phyloP scores from a whole-genome alignment of 2,797 vertebrate species.

The Merluccius polli region DNA sequence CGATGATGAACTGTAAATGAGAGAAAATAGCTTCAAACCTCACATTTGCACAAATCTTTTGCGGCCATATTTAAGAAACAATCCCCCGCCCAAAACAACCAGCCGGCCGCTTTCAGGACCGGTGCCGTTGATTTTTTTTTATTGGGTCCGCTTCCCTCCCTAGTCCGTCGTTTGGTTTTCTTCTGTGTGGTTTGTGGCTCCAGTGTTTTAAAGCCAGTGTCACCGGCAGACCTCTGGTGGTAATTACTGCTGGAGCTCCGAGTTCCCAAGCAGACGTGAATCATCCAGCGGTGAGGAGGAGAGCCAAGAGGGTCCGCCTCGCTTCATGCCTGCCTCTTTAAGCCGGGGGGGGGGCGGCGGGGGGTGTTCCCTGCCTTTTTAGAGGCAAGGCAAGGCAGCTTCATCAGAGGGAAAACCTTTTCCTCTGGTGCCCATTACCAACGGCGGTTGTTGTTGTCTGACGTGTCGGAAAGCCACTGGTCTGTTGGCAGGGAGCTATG shows the following conservation, averaged over 20 bases:
- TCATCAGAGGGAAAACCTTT: too few relatives aligned
- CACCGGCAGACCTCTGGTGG: constrained; percentile 39
- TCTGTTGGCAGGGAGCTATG: not conserved
- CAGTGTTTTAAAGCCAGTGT: constrained; percentile 27
- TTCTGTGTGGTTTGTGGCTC: not conserved
- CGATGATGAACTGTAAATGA: not conserved
- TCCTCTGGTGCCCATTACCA: too few relatives aligned
- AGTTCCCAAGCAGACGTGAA: constrained; percentile 56
- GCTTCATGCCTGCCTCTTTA: constrained; percentile 43
- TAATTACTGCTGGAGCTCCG: constrained; percentile 35
- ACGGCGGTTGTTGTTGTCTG: not conserved
- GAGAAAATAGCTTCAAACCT: not conserved
- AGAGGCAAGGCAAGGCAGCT: too few relatives aligned
- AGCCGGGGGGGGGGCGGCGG: constrained; percentile 17
- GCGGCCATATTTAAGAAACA: not conserved
- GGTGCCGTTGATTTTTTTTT: constrained; percentile 30
- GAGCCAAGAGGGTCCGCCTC: constrained; percentile 62
- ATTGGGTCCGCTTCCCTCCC: constrained; percentile 21
- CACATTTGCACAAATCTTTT: not conserved
- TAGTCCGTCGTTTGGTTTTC: constrained; percentile 27
- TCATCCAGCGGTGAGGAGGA: constrained; percentile 53
- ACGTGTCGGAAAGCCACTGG: not conserved
- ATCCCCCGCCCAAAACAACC: not conserved
- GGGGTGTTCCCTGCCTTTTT: not conserved
- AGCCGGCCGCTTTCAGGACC: not conserved